phyloP scores from a whole-genome alignment of 2,797 vertebrate species.

The Chanos chanos region DNA sequence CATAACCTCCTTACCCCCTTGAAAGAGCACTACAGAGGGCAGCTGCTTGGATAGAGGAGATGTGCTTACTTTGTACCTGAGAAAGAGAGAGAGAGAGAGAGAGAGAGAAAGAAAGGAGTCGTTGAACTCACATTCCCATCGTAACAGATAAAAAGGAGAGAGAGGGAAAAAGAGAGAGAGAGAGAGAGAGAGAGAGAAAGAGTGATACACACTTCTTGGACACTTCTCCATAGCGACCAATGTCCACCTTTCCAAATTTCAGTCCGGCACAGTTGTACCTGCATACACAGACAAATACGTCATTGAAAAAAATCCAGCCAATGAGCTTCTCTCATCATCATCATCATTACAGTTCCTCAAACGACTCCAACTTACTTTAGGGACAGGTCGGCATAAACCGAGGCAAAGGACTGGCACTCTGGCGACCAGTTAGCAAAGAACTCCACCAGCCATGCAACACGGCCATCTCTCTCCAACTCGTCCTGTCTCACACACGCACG shows the following conservation, averaged over 20 bases:
- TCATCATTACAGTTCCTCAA: neutral
- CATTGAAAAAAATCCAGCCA: neutral
- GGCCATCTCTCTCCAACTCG: constrained; percentile 82
- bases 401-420: constrained; percentile 93
- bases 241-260: constrained; percentile 93
- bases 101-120: too few species aligned
- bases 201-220: constrained; percentile 76
- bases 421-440: constrained; percentile 96
- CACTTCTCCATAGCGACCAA: constrained; percentile 88
- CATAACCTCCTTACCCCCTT: constrained; percentile 87
- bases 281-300: neutral
- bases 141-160: neutral
- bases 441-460: constrained; percentile 89
- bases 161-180: neutral
- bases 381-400: constrained; percentile 89
- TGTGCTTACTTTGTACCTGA: constrained; percentile 87
- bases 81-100: neutral
- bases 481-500: too few species aligned
- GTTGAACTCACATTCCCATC: too few species aligned
- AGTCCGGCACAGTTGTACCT: constrained; percentile 91
- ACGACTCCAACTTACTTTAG: constrained; percentile 77
- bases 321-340: neutral
- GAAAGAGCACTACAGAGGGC: constrained; percentile 89
- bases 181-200: neutral
- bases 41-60: constrained; percentile 94